Evolutionary conservation across 2,797 vertebrate genomes (phyloP).

Genomic region (Mormyrops boulengeri): DNA sequence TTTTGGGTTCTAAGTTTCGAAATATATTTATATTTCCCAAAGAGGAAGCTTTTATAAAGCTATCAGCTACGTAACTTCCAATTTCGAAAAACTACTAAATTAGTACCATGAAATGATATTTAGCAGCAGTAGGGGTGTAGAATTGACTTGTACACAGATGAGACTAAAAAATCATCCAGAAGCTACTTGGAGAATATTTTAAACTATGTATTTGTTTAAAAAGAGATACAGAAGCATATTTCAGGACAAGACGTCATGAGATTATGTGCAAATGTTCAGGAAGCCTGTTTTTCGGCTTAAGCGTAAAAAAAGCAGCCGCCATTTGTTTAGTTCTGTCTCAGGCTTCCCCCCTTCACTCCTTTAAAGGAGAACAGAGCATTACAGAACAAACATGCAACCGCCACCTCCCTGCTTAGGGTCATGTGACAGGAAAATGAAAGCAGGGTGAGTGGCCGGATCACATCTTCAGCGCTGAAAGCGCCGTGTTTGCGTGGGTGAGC

Average conservation of each 20-base stretch:
- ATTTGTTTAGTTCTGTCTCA: neutral
- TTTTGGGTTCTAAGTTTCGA: neutral
- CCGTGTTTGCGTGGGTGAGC: neutral
- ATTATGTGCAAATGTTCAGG: neutral
- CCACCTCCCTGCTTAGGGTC: conserved; percentile 25
- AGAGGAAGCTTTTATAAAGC: neutral
- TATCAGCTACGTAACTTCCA: neutral
- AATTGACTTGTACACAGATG: neutral
- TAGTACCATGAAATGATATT: neutral
- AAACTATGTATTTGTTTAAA: neutral
- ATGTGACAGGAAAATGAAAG: conserved; percentile 40
- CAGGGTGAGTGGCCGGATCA: conserved; percentile 28
- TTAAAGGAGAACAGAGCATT: conserved; percentile 20
- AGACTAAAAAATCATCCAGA: neutral
- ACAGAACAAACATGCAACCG: conserved; percentile 19
- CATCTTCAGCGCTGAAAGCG: conserved; percentile 21
- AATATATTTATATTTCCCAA: neutral
- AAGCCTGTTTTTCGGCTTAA: neutral
- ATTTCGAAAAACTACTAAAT: neutral
- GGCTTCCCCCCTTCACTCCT: conserved; percentile 2
- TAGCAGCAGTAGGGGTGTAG: neutral
- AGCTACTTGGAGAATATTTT: neutral
- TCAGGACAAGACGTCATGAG: neutral
- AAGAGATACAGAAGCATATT: neutral
- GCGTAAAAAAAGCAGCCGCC: no score